Percentiles rank a stretch among this genome's conserved stretches.
phyloP scores from a whole-genome alignment of 2,888 invertebrate genomes.

The Cloeon dipterum region DNA sequence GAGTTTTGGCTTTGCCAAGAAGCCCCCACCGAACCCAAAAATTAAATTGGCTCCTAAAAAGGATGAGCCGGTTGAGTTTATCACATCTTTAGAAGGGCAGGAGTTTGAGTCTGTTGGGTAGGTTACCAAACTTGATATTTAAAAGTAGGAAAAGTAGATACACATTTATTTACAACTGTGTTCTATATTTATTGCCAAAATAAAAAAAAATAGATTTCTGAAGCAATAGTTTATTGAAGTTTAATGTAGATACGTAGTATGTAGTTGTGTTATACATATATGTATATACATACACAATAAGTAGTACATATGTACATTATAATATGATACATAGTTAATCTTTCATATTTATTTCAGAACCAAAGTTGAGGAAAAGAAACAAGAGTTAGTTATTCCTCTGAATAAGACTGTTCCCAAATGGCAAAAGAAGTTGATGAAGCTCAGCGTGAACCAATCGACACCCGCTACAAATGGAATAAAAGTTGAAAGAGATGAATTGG shows the following conservation, averaged over 20 bases:
- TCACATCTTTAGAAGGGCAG: not conserved
- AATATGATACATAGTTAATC: too few species aligned
- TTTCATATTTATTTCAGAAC: not conserved
- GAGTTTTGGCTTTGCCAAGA: not conserved
- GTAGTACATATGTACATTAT: too few species aligned
- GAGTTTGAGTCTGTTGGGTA: not conserved
- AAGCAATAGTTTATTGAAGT: too few species aligned
- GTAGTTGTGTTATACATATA: not conserved
- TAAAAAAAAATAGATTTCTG: too few species aligned
- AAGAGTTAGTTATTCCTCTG: not conserved
- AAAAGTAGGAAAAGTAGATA: not conserved
- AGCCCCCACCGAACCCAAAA: not conserved
- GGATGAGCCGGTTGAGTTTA: not conserved
- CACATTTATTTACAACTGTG: too few species aligned
- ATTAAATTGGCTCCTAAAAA: not conserved
- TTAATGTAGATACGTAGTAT: too few species aligned
- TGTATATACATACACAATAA: not conserved
- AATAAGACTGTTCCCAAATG: not conserved
- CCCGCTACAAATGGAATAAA: not conserved
- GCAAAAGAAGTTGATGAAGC: not conserved
- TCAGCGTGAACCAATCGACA: not conserved
- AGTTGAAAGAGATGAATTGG: not conserved
- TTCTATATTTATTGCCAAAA: too few species aligned
- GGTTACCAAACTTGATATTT: not conserved
- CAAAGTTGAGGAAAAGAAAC: not conserved